Percentiles rank a stretch among this genome's conserved stretches.
phyloP scores from a whole-genome alignment of 2,113 vertebrate species.

The Rhadina sibilatrix region DNA sequence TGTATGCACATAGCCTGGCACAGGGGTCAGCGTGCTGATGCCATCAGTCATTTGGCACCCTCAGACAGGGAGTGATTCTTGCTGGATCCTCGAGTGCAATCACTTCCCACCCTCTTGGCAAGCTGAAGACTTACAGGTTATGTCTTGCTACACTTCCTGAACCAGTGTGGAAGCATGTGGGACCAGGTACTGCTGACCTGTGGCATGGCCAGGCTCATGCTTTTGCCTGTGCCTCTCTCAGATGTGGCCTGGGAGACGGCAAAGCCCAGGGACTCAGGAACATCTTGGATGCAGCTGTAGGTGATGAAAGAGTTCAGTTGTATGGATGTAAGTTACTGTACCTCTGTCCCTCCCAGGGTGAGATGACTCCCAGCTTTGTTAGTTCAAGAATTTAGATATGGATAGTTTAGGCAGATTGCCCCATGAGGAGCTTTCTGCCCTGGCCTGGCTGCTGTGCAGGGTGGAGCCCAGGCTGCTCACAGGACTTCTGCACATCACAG shows the following conservation, averaged over 20 bases:
- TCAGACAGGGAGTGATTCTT: background rate
- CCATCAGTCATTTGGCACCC: background rate
- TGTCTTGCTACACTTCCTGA: background rate
- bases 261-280: background rate
- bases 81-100: fast-evolving
- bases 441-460: background rate
- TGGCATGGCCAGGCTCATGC: background rate
- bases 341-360: background rate
- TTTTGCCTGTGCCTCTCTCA: background rate
- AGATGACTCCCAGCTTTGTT: background rate
- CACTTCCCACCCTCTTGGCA: background rate
- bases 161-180: background rate
- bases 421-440: background rate
- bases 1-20: fast-evolving
- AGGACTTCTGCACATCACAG: background rate
- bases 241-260: background rate
- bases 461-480: background rate
- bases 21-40: background rate
- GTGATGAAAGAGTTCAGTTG: background rate
- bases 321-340: background rate
- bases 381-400: background rate
- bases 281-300: background rate
- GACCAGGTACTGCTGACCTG: background rate
- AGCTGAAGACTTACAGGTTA: background rate
- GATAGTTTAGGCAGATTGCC: background rate